Evolutionary conservation across 2,113 vertebrate species (phyloP).

Genomic region (Martes martes): DNA sequence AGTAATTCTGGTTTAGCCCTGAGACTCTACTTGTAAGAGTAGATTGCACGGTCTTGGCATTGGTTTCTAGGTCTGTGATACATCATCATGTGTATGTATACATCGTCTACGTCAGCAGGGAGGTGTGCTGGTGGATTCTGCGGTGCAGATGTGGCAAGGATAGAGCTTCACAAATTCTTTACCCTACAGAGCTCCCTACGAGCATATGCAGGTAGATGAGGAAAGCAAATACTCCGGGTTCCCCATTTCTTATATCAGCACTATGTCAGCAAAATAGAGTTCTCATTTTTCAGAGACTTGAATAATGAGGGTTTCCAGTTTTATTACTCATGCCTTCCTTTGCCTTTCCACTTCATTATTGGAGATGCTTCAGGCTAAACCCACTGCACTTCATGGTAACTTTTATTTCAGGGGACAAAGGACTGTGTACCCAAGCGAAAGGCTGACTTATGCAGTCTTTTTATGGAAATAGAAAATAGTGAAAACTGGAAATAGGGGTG

Average conservation of each 20-base stretch:
- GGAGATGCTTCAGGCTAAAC: constrained; percentile 28
- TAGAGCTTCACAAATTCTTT: background rate
- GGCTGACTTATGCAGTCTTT: constrained; percentile 29
- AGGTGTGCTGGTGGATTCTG: background rate
- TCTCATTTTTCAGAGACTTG: background rate
- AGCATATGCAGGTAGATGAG: background rate
- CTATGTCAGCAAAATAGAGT: background rate
- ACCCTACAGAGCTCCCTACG: background rate
- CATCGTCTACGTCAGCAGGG: rapidly evolving
- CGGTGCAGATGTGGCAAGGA: background rate
- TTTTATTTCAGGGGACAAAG: constrained; percentile 58
- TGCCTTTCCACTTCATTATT: constrained; percentile 32
- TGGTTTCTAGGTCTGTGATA: background rate
- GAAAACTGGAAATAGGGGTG: background rate
- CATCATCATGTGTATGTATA: rapidly evolving
- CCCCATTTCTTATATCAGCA: background rate
- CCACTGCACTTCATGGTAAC: constrained; percentile 24
- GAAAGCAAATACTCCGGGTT: background rate
- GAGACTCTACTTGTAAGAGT: constrained; percentile 11
- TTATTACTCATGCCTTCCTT: constrained; percentile 46
- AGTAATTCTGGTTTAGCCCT: constrained; percentile 13
- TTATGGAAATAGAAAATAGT: constrained; percentile 43
- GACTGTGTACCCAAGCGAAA: constrained; percentile 32
- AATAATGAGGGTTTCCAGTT: constrained; percentile 35
- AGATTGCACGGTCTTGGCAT: background rate